Conservation (phyloP, 2,113 vertebrate species). For the Micronycteris hirsuta region DNA sequence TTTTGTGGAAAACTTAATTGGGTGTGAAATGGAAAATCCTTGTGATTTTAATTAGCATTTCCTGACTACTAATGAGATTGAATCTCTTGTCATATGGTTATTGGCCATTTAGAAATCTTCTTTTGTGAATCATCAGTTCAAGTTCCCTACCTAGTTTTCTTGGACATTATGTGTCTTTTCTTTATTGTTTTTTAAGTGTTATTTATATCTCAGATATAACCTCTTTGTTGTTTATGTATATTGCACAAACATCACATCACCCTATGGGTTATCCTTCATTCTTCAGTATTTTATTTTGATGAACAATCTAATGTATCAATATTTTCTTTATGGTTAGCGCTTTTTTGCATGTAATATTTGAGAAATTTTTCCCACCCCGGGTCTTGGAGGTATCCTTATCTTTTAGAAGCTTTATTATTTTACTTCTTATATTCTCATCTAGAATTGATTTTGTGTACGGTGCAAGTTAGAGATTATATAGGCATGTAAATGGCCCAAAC, state of each 20-base stretch:
- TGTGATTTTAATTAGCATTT: not conserved
- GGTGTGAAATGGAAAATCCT: not conserved
- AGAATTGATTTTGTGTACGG: not conserved
- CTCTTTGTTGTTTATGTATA: not conserved
- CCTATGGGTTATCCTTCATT: not conserved
- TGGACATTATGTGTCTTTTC: not conserved
- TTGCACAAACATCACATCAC: not conserved
- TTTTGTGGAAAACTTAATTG: constrained; percentile 5
- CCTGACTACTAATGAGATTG: not conserved
- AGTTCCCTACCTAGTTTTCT: not conserved
- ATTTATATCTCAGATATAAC: not conserved
- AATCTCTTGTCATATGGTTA: not conserved
- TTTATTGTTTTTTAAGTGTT: not conserved
- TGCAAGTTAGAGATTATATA: not conserved
- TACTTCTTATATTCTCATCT: not conserved
- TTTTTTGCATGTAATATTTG: not conserved
- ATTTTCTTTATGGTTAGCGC: not conserved
- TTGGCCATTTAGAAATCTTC: not conserved
- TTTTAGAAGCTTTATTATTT: not conserved
- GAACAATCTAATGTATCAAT: not conserved
- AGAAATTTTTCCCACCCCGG: not conserved
- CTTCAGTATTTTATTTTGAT: not conserved
- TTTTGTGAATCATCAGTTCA: not conserved
- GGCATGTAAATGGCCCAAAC: not conserved
- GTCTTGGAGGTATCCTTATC: not conserved